Base-by-base conservation (phyloP, 2,113 vertebrate genomes). In the Saguinus midas region DNA sequence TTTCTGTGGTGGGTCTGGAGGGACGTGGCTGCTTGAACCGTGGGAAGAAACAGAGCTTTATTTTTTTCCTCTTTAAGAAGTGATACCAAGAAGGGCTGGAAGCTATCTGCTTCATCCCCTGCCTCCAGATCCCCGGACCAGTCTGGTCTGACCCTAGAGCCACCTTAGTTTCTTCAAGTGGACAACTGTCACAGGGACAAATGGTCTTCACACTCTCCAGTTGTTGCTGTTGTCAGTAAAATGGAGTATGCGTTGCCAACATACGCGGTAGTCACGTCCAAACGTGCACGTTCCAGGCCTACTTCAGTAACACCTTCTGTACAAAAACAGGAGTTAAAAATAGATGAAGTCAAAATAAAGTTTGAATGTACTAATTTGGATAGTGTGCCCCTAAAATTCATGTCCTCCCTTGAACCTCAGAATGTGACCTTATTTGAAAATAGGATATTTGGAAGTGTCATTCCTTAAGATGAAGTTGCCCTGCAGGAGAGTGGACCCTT, bases 21-120 rank as follows among this genome's bases (percentile, higher is more conserved):
- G 23, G 57, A 61, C 9, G 1, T 1, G 3, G n/a, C 57, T n/a
- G 13, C 57, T 27, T 1, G 17, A 45, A 3, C 32, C 9, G 0
- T 0, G 35, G 55, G 32, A 29, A 40, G 18, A 17, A 18, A 1
- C 3, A 0, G 61, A n/a, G 52, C 37, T 43, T 8, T 14, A 2
- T 20, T 5, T 29, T 20, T 35, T 20, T 45, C 27, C 50, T 70
- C n/a, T 85, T 70, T 7, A 8, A 8, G 27, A 23, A 29, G 29
- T 25, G 35, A 43, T 17, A 25, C 55, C 37, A 4, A 29, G 25
- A 85, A 40, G 45, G 3, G 8, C 16, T 5, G 0, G 55, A 81
- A 81, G 35, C 18, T 17, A 2, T 4, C n/a, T 11, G 5, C 18
- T n/a, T 58, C 37, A 10, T 11, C n/a, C 75, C 6, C 91, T 37